phyloP scores from a whole-genome alignment of 1,140 invertebrate species.

The Liolophura sinensis region DNA sequence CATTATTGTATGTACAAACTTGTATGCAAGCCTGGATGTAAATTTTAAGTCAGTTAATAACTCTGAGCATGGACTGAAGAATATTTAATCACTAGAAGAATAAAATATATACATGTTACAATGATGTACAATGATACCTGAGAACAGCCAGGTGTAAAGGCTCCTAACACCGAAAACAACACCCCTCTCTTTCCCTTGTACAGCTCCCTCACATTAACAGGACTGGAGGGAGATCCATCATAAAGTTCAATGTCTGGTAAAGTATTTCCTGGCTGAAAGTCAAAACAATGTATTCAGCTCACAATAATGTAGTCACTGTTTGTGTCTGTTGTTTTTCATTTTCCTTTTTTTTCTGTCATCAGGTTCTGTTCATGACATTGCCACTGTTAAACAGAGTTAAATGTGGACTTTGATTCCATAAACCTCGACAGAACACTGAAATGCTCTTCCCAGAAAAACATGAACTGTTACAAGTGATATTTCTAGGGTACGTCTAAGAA shows the following conservation, averaged over 20 bases:
- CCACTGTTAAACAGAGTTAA: neutral
- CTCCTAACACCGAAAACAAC: constrained; percentile 89
- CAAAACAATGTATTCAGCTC: neutral
- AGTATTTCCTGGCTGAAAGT: constrained; percentile 68
- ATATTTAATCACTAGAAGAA: neutral
- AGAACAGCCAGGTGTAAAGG: constrained; percentile 94
- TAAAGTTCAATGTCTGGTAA: constrained; percentile 80
- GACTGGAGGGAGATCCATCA: constrained; percentile 82
- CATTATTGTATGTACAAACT: too few species aligned
- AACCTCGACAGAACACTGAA: too few species aligned
- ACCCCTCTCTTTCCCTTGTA: constrained; percentile 81
- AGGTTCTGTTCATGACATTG: constrained; percentile 5
- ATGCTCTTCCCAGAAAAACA: too few species aligned
- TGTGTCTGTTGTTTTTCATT: constrained; percentile 24
- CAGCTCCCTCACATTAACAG: constrained; percentile 77
- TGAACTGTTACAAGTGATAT: too few species aligned
- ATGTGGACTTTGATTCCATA: too few species aligned
- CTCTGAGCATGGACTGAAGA: too few species aligned
- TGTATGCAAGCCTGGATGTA: too few species aligned
- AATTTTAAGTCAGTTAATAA: too few species aligned
- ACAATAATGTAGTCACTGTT: neutral
- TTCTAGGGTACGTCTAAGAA: too few species aligned
- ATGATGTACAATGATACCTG: constrained; percentile 65
- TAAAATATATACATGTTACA: constrained; percentile 1
- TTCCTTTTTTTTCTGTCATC: constrained; percentile 19